Percentiles rank a stretch among this genome's conserved stretches.
These are phyloP conservation scores for Cariama cristata DNA, from an alignment of 2,113 vertebrate genomes.

Conservation along the genomic window DNA sequence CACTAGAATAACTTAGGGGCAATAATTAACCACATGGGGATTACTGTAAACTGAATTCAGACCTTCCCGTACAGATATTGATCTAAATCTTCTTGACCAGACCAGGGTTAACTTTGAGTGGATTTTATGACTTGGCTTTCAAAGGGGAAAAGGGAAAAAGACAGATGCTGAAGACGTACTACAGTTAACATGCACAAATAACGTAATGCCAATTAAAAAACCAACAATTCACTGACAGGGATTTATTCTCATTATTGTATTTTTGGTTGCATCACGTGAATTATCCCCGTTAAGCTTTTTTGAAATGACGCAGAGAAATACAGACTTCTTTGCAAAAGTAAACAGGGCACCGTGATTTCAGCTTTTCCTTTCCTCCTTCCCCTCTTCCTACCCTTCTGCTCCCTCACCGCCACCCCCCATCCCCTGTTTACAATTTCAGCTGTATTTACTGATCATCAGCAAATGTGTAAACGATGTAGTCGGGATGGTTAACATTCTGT, in stretches of 20 bases:
- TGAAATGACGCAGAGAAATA: neutral
- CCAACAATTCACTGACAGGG: neutral
- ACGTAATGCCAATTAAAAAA: neutral
- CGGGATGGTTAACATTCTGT: neutral
- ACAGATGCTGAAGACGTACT: neutral
- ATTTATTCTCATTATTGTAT: neutral
- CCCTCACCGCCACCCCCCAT: neutral
- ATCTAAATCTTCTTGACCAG: neutral
- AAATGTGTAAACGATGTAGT: neutral
- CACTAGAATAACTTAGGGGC: neutral
- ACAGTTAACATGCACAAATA: neutral
- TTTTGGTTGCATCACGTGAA: neutral
- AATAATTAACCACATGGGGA: neutral
- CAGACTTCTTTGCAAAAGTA: neutral
- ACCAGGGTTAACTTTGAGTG: neutral
- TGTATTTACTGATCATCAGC: conserved; percentile 25
- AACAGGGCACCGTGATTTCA: neutral
- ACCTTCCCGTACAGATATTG: neutral
- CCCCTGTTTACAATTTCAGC: neutral
- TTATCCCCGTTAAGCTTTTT: neutral
- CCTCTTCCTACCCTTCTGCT: neutral
- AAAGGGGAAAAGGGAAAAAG: neutral
- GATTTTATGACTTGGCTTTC: neutral
- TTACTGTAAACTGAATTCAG: neutral
- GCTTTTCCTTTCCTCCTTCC: neutral